Conservation (phyloP, 2,113 vertebrate species). For the Ovis canadensis region DNA sequence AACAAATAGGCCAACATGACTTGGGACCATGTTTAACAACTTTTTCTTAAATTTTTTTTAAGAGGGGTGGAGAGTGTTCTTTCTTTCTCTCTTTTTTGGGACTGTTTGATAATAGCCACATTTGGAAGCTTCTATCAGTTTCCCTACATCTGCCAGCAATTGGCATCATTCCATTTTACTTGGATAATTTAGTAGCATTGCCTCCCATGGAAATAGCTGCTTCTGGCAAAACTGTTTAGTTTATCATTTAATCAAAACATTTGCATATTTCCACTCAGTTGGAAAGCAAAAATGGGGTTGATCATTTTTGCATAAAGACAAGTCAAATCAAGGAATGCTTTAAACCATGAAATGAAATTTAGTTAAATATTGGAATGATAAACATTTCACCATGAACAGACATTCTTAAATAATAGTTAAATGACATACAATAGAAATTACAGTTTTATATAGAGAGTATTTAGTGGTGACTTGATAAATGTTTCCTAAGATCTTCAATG, state of each 20-base stretch:
- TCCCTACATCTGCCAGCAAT: background rate
- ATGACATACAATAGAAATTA: background rate
- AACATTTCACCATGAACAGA: background rate
- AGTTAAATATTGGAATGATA: slow-evolving; percentile 51
- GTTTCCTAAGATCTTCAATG: background rate
- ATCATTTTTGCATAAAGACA: slow-evolving; percentile 40
- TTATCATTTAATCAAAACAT: slow-evolving; percentile 55
- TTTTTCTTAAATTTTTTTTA: background rate
- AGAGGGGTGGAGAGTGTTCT: rapidly evolving
- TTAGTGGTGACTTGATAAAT: background rate
- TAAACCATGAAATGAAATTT: slow-evolving; percentile 57
- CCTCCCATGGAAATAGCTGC: slow-evolving; percentile 32
- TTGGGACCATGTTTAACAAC: background rate
- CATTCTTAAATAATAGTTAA: slow-evolving; percentile 21
- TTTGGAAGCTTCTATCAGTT: background rate
- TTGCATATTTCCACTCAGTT: slow-evolving; percentile 35
- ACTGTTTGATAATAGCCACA: background rate
- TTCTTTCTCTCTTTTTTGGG: background rate
- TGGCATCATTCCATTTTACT: background rate
- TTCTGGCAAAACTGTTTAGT: slow-evolving; percentile 39
- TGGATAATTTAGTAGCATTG: background rate
- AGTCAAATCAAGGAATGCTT: slow-evolving; percentile 48
- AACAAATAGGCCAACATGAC: background rate
- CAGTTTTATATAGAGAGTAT: background rate
- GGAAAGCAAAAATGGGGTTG: slow-evolving; percentile 12